Evolutionary conservation across 2,113 vertebrate species (phyloP).

Genomic region (Clarias macrocephalus): DNA sequence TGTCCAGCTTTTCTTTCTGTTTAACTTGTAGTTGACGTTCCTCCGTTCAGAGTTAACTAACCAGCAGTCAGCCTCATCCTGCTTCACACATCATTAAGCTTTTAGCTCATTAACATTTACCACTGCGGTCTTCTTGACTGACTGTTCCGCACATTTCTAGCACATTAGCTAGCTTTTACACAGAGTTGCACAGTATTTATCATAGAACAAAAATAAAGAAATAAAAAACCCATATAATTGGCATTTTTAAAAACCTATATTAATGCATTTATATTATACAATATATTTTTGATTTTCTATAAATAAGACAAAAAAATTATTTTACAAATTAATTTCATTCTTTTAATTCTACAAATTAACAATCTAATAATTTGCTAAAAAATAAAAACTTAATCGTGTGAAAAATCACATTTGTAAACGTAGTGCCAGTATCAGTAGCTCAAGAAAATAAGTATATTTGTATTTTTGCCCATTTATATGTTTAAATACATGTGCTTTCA

Average conservation of each 20-base stretch:
- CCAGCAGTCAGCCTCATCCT: slow-evolving; percentile 35
- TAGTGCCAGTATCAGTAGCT: too few species aligned
- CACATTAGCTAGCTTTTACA: slow-evolving; percentile 15
- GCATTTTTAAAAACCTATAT: neutral
- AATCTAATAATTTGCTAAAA: neutral
- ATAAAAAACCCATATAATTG: neutral
- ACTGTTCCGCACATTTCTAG: slow-evolving; percentile 8
- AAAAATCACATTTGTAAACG: too few species aligned
- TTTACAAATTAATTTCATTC: too few species aligned
- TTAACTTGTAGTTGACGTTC: slow-evolving; percentile 10
- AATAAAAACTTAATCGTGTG: neutral
- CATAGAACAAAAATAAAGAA: neutral
- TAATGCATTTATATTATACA: neutral
- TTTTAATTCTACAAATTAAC: neutral
- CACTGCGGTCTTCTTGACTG: slow-evolving; percentile 13
- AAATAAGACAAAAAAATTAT: too few species aligned
- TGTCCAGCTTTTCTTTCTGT: slow-evolving; percentile 21
- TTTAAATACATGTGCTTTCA: too few species aligned
- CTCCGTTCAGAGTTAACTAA: slow-evolving; percentile 32
- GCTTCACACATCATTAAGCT: slow-evolving; percentile 44
- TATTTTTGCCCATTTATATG: too few species aligned
- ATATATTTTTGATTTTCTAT: neutral
- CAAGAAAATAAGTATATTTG: too few species aligned
- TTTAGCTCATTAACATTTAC: slow-evolving; percentile 48
- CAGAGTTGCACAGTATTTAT: neutral